A percentile compares a stretch with the other conserved stretches of the same genome.
Evolutionary conservation across 2,797 vertebrate species (phyloP).

Genomic region (Phataginus tricuspis): DNA sequence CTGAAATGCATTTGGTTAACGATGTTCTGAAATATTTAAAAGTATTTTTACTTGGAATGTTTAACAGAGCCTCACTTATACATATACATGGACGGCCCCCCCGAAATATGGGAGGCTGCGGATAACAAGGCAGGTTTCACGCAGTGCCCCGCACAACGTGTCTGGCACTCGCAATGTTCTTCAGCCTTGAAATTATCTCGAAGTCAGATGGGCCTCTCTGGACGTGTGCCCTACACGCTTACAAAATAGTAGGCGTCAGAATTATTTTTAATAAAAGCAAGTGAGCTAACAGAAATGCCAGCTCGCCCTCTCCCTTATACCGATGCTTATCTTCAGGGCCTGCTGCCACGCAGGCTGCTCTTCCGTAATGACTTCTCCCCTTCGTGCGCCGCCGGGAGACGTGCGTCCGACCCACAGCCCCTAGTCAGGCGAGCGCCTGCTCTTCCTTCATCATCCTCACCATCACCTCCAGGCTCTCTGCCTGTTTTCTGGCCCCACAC

Average conservation of each 20-base stretch:
- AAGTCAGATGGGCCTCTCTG: slow-evolving; percentile 59
- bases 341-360: not conserved
- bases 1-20: slow-evolving; percentile 55
- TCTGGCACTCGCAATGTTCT: not conserved
- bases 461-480: not conserved
- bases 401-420: not conserved
- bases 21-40: slow-evolving; percentile 66
- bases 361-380: not conserved
- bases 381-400: rapidly evolving
- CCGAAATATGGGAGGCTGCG: not conserved
- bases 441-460: not conserved
- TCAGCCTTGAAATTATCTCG: slow-evolving; percentile 54
- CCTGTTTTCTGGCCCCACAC: not conserved
- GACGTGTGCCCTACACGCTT: slow-evolving; percentile 4
- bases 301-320: not conserved
- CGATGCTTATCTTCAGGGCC: not conserved
- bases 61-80: slow-evolving; percentile 47
- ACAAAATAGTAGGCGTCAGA: slow-evolving; percentile 48
- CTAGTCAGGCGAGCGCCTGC: not conserved
- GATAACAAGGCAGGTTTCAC: not conserved
- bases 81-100: slow-evolving; percentile 52
- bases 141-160: not conserved
- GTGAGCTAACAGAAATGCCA: slow-evolving; percentile 11
- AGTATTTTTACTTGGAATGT: slow-evolving; percentile 69
- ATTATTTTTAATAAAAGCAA: slow-evolving; percentile 69